Percentiles rank a stretch among this genome's conserved stretches.
phyloP scores from a whole-genome alignment of 53 echinoderm and acorn worm genomes.

The Holothuria leucospilota region DNA sequence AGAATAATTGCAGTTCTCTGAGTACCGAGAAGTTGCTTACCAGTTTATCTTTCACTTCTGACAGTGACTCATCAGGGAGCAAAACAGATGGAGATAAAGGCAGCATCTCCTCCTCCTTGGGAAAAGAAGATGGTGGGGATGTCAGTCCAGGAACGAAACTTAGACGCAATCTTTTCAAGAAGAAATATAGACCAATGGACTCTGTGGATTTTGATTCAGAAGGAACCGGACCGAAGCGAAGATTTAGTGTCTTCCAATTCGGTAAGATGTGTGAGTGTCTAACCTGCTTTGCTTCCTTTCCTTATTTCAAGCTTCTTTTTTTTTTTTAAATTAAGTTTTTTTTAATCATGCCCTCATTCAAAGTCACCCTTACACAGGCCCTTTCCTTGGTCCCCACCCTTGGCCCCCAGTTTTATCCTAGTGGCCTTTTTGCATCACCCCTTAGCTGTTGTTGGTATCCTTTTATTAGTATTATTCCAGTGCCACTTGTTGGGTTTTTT shows the following conservation, averaged over 20 bases:
- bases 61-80: slow-evolving; percentile 50
- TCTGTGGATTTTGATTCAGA: slow-evolving; percentile 66
- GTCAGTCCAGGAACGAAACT: slow-evolving; percentile 92
- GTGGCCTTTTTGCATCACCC: no score
- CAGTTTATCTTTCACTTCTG: no score
- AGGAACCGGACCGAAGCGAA: slow-evolving; percentile 75
- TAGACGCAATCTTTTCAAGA: slow-evolving; percentile 83
- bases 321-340: neutral
- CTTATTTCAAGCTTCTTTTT: slow-evolving; percentile 13
- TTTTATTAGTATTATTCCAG: no score
- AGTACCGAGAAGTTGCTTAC: no score
- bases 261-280: slow-evolving; percentile 73
- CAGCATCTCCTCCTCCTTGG: slow-evolving; percentile 67
- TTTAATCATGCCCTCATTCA: no score
- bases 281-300: slow-evolving; percentile 27
- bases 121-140: slow-evolving; percentile 88
- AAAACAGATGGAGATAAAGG: slow-evolving; percentile 73
- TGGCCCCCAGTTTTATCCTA: no score
- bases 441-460: no score
- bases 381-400: no score
- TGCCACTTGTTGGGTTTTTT: no score
- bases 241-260: slow-evolving; percentile 98
- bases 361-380: no score
- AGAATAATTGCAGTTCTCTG: no score
- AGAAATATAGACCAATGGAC: slow-evolving; percentile 82